Evolutionary conservation across 2,113 vertebrate species (phyloP).

Genomic region (Climacteris rufus): DNA sequence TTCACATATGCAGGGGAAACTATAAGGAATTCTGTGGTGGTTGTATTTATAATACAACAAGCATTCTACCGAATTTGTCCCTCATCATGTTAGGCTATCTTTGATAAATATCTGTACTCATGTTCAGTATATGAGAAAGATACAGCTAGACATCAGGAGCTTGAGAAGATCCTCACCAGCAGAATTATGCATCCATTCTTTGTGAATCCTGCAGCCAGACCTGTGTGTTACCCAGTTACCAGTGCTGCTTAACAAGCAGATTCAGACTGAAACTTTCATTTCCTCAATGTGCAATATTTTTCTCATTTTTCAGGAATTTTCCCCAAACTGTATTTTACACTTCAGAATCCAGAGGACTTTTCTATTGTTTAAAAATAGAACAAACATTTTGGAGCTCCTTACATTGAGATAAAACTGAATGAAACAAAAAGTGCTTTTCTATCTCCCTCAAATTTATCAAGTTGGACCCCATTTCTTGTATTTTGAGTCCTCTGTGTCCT

Average conservation of each 20-base stretch:
- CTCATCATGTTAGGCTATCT: neutral
- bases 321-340: neutral
- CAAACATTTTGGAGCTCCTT: neutral
- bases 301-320: neutral
- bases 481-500: neutral
- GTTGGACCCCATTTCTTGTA: neutral
- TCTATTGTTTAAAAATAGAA: neutral
- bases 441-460: neutral
- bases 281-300: neutral
- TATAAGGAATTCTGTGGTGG: neutral
- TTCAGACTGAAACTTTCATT: neutral
- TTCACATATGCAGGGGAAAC: neutral
- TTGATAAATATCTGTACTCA: neutral
- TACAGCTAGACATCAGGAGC: neutral
- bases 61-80: neutral
- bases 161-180: neutral
- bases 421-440: neutral
- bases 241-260: neutral
- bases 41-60: neutral
- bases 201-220: neutral
- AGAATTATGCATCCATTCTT: neutral
- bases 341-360: neutral
- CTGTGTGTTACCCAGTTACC: neutral
- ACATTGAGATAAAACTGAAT: neutral
- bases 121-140: neutral